These are phyloP conservation scores for Holacanthella duospinosa DNA, from an alignment of 2,888 invertebrate genomes.

Conservation along the genomic window DNA sequence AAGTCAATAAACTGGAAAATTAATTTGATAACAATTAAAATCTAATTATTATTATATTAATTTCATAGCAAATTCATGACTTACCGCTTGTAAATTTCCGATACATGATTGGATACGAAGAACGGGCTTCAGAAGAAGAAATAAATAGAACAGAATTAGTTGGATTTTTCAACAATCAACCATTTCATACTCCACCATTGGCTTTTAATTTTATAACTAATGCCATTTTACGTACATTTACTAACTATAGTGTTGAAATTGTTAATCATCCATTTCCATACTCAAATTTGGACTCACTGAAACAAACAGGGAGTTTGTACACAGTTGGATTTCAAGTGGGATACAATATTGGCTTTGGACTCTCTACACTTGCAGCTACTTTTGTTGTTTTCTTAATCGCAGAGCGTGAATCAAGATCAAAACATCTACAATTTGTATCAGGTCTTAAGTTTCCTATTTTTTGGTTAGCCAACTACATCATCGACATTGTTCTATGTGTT, in stretches of 20 bases:
- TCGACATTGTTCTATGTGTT: slow-evolving; percentile 56
- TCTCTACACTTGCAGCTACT: slow-evolving; percentile 45
- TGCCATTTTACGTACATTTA: slow-evolving; percentile 48
- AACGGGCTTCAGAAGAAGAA: slow-evolving; percentile 10
- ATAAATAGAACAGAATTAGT: slow-evolving; percentile 20
- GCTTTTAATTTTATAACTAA: slow-evolving; percentile 56
- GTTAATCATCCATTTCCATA: slow-evolving; percentile 61
- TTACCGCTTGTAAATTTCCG: slow-evolving; percentile 26
- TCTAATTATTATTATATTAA: neutral
- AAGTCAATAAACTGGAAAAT: slow-evolving; percentile 4
- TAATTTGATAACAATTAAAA: neutral
- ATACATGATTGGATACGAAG: slow-evolving; percentile 33
- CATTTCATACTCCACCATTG: slow-evolving; percentile 60
- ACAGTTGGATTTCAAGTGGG: slow-evolving; percentile 28
- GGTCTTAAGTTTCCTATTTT: slow-evolving; percentile 56
- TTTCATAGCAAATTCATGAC: slow-evolving; percentile 15
- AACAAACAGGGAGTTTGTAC: slow-evolving; percentile 26
- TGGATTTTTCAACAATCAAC: slow-evolving; percentile 65
- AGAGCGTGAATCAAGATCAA: slow-evolving; percentile 58
- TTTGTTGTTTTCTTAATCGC: slow-evolving; percentile 48
- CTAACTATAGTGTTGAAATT: slow-evolving; percentile 43
- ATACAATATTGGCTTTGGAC: slow-evolving; percentile 58
- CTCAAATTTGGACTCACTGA: slow-evolving; percentile 45
- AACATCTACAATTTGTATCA: slow-evolving; percentile 61
- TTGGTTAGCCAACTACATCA: slow-evolving; percentile 59